A percentile compares a stretch with the other conserved stretches of the same genome.
Conservation (phyloP, 2,113 vertebrate species). For the Tringa solitaria region DNA sequence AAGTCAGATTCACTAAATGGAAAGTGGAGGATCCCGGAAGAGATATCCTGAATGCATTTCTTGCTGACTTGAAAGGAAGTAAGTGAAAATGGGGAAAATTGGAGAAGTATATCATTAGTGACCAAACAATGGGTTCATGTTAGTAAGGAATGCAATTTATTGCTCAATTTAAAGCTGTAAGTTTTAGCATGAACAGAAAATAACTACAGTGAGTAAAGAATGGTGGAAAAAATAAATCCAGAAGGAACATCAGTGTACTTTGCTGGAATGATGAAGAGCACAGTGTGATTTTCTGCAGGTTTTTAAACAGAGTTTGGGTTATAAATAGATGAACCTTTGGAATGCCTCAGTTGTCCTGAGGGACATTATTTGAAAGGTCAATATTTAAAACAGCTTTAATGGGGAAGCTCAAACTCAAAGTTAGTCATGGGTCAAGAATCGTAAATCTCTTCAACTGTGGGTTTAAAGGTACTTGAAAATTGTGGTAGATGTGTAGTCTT, state of each 20-base stretch:
- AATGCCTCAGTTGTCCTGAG: background rate
- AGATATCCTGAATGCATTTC: background rate
- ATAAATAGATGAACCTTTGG: background rate
- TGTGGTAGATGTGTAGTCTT: background rate
- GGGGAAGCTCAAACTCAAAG: background rate
- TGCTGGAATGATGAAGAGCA: background rate
- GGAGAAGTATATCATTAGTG: background rate
- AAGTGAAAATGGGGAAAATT: background rate
- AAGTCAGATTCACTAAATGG: background rate
- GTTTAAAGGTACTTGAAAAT: background rate
- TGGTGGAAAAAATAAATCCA: background rate
- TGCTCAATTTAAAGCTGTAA: background rate
- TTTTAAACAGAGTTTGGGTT: background rate
- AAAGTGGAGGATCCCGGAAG: background rate
- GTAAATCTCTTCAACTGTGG: background rate
- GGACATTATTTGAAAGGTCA: background rate
- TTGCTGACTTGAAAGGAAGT: background rate
- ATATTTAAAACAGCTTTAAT: background rate
- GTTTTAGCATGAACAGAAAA: background rate
- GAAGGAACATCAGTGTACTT: background rate
- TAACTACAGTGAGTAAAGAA: background rate
- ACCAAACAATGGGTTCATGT: background rate
- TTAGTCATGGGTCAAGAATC: background rate
- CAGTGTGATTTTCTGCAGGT: background rate
- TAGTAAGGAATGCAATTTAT: background rate